Conservation (phyloP, 1,140 invertebrate genomes). For the Papilio machaon region DNA sequence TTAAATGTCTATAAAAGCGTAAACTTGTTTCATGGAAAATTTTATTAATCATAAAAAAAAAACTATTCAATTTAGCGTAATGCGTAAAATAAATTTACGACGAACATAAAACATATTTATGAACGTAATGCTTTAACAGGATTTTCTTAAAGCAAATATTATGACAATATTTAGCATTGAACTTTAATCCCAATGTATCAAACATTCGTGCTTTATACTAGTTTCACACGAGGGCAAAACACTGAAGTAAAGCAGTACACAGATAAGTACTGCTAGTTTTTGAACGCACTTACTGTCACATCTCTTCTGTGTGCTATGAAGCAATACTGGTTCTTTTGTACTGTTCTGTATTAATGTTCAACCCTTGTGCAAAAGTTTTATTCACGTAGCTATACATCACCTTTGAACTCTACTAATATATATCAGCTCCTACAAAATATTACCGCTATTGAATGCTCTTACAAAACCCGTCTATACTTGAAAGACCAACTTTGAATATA, state of each 20-base stretch:
- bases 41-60: too few species aligned
- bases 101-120: background rate
- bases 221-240: background rate
- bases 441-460: conserved; percentile 30
- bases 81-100: background rate
- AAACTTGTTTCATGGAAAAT: too few species aligned
- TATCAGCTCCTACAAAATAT: conserved; percentile 30
- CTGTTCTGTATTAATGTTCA: background rate
- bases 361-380: background rate
- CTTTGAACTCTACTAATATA: conserved; percentile 16
- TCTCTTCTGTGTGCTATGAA: too few species aligned
- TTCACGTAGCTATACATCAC: background rate
- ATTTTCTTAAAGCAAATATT: background rate
- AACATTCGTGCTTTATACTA: background rate
- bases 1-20: too few species aligned
- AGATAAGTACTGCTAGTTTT: background rate
- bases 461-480: conserved; percentile 24
- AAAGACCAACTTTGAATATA: conserved; percentile 33
- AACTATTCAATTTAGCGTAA: background rate
- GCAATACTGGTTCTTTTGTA: too few species aligned
- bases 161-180: background rate
- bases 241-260: background rate
- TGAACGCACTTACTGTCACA: background rate
- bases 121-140: background rate
- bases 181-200: background rate